phyloP scores from a whole-genome alignment of 1,140 invertebrate species.

The Drosophila saltans region DNA sequence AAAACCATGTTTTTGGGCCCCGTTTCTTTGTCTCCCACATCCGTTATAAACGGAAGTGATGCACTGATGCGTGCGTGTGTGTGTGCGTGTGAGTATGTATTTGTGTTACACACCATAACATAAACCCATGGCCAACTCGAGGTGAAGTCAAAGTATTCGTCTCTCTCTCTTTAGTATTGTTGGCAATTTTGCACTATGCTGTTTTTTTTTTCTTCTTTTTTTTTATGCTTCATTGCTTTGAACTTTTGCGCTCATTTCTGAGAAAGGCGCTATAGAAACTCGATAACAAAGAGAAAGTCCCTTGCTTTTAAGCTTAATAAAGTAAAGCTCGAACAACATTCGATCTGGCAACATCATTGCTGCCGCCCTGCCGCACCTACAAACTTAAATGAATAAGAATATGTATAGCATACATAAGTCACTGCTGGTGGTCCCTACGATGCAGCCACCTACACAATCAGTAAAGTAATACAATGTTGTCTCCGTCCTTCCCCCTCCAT shows the following conservation, averaged over 20 bases:
- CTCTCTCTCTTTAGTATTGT: too few species aligned
- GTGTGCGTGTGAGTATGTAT: slow-evolving; percentile 46
- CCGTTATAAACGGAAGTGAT: slow-evolving; percentile 75
- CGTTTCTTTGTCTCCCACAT: slow-evolving; percentile 69
- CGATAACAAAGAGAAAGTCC: slow-evolving; percentile 77
- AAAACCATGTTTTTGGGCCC: slow-evolving; percentile 28
- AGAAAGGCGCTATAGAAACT: slow-evolving; percentile 7
- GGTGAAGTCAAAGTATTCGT: too few species aligned
- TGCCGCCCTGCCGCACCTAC: neutral
- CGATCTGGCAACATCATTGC: neutral
- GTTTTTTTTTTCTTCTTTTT: slow-evolving; percentile 36
- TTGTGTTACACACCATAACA: slow-evolving; percentile 30
- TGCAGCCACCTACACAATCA: neutral
- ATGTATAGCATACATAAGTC: neutral
- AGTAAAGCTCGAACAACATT: slow-evolving; percentile 8
- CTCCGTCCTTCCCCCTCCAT: neutral
- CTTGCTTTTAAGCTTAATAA: slow-evolving; percentile 43
- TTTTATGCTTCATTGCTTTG: slow-evolving; percentile 79
- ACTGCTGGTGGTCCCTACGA: neutral
- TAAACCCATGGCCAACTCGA: slow-evolving; percentile 20
- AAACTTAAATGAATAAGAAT: too few species aligned
- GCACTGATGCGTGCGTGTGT: slow-evolving; percentile 74
- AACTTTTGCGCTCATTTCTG: slow-evolving; percentile 72
- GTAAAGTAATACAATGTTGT: neutral
- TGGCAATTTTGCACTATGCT: slow-evolving; percentile 41